Percentiles rank a stretch among this genome's conserved stretches.
phyloP scores from a whole-genome alignment of 2,888 invertebrate genomes.

The Pilophorus perplexus region DNA sequence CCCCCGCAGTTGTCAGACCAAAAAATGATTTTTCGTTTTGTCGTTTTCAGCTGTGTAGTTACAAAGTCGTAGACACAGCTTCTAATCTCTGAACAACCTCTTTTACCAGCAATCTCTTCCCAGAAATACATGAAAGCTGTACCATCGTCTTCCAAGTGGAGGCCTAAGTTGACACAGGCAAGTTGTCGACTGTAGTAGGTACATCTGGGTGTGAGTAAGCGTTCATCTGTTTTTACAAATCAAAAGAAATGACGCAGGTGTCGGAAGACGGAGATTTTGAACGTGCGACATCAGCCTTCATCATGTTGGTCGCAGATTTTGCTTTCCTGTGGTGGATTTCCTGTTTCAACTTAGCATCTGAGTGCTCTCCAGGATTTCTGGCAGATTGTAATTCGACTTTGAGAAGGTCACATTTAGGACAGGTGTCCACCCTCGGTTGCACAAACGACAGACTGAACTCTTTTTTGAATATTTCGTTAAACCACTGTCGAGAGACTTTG shows the following conservation, averaged over 20 bases:
- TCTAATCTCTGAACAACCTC: neutral
- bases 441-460: neutral
- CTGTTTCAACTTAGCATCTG: neutral
- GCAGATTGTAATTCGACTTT: neutral
- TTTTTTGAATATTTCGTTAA: neutral
- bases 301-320: neutral
- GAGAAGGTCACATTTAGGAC: neutral
- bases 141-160: neutral
- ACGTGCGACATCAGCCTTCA: neutral
- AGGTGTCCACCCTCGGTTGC: neutral
- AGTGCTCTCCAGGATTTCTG: neutral
- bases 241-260: neutral
- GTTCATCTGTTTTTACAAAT: neutral
- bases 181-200: neutral
- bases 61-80: neutral
- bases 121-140: neutral
- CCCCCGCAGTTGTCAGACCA: slow-evolving; percentile 5
- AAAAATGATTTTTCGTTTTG: slow-evolving; percentile 40
- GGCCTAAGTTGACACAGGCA: neutral
- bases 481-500: slow-evolving; percentile 12
- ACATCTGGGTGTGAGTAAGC: neutral
- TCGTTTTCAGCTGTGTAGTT: slow-evolving; percentile 51
- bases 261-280: neutral
- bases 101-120: neutral
- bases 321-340: slow-evolving; percentile 9